phyloP scores from a whole-genome alignment of 1,140 invertebrate genomes.

The Stratiolaelaps scimitus region DNA sequence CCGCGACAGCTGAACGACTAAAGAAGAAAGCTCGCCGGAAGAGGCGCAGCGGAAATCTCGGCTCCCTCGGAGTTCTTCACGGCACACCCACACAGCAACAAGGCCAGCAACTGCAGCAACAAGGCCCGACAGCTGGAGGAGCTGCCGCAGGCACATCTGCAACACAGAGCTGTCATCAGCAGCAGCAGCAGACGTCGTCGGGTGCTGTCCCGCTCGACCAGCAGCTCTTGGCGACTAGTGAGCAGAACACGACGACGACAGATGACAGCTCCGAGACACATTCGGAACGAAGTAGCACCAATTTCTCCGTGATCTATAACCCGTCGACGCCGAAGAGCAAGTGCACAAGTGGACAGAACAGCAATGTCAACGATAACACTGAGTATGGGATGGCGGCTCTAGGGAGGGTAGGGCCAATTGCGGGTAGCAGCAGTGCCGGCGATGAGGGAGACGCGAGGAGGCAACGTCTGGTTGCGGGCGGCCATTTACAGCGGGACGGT shows the following conservation, averaged over 20 bases:
- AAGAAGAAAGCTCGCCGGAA: too few species aligned
- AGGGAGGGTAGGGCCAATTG: background rate
- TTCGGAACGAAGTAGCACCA: slow-evolving; percentile 19
- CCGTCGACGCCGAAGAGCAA: background rate
- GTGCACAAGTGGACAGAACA: too few species aligned
- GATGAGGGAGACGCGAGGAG: background rate
- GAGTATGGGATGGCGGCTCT: background rate
- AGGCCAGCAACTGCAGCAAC: background rate
- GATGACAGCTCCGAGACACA: slow-evolving; percentile 24
- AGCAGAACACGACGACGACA: slow-evolving; percentile 12
- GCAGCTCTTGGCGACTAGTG: too few species aligned
- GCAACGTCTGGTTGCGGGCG: too few species aligned
- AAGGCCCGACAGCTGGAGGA: background rate
- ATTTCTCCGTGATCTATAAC: slow-evolving; percentile 23
- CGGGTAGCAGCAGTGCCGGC: background rate
- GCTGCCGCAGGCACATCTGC: background rate
- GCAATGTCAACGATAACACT: too few species aligned
- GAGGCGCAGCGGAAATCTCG: too few species aligned
- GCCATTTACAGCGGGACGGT: background rate
- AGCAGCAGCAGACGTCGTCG: too few species aligned
- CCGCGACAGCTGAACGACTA: too few species aligned
- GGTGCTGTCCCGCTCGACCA: too few species aligned
- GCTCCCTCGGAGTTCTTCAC: too few species aligned
- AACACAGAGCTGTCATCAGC: too few species aligned
- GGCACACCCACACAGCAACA: background rate